Evolutionary conservation across 2,888 invertebrate genomes (phyloP).

Genomic region (Cheilosia variabilis): DNA sequence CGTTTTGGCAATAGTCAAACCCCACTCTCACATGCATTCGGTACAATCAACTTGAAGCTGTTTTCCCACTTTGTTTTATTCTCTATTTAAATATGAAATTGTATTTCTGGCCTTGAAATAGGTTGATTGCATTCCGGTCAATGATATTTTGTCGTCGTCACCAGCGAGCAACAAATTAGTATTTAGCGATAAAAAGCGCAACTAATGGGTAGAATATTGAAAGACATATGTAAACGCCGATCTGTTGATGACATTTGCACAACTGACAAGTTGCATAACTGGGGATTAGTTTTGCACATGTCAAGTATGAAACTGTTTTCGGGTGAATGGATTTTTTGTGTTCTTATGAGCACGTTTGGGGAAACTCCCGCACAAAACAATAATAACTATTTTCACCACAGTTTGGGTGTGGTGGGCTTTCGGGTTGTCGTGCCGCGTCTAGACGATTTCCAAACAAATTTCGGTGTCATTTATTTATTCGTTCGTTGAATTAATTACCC

Average conservation of each 20-base stretch:
- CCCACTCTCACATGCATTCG: conserved; percentile 17
- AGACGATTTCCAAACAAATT: conserved; percentile 46
- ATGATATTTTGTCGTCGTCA: conserved; percentile 42
- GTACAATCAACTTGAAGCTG: conserved; percentile 67
- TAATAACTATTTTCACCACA: background rate
- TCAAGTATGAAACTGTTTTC: background rate
- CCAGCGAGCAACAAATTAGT: conserved; percentile 29
- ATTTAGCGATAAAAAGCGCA: background rate
- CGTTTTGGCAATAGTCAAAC: conserved; percentile 36
- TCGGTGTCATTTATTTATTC: conserved; percentile 24
- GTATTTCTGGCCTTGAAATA: conserved; percentile 65
- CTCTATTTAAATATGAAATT: conserved; percentile 55
- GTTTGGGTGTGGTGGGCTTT: background rate
- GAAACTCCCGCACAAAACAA: background rate
- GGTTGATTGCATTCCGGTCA: conserved; percentile 74
- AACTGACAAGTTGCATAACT: conserved; percentile 10
- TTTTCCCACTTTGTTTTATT: conserved; percentile 45
- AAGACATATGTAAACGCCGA: background rate
- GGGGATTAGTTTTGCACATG: conserved; percentile 1
- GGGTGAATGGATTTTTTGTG: conserved; percentile 32
- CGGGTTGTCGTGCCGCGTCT: conserved; percentile 33
- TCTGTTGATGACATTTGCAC: conserved; percentile 50
- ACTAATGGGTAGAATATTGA: background rate
- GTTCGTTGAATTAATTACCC: conserved; percentile 40
- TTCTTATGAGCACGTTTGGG: background rate